Evolutionary conservation across 1,140 invertebrate genomes (phyloP), one percentile per base, ranked within the genome.

Genomic region (Delia radicum): DNA sequence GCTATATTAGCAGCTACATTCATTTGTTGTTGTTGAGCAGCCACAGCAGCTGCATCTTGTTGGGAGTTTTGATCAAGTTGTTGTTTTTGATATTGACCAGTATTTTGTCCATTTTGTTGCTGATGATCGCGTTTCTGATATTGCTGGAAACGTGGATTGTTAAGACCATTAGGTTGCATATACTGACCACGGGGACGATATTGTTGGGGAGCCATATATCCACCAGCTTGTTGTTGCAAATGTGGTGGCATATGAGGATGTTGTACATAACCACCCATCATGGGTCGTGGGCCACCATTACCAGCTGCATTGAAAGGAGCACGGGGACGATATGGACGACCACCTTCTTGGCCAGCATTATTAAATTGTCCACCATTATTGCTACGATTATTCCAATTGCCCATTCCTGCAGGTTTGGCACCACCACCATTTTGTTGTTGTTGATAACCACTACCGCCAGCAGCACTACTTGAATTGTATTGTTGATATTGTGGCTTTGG

Each of bases 1-100:
- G 83, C 83, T 73, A 83, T 85, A 67, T 85, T 85, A 7, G 83
- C 81, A 42, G 82, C 84, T 80, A 42, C 82, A 83, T 6, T 82
- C 77, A 74, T 83, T 63, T 21, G 83, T 77, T 42, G 73, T n/a
- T 76, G 81, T 28, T 79, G 77, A 37, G 62, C 48, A 27, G 74
- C 77, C 21, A 69, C 69, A 3, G 69, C 29, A 31, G 73, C 62
- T 26, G 55, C 65, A 29, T 73, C 72, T 29, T 73, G 75, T 24
- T 37, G 69, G 28, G 42, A 31, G 65, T 28, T 55, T 1, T 76
- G 55, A 29, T 63, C 65, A n/a, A 69, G 18, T 27, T 29, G 28
- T 67, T 46, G 61, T 10, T 67, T 33, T 29, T 75, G 27, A n/a
- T 62, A 42, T 42, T 42, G 74, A 42, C 42, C 73, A 62, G 27